Percentiles rank a stretch among this genome's conserved stretches.
Evolutionary conservation across 64 coral and sea anemone genomes (phyloP).

Genomic region (Montipora cactus): DNA sequence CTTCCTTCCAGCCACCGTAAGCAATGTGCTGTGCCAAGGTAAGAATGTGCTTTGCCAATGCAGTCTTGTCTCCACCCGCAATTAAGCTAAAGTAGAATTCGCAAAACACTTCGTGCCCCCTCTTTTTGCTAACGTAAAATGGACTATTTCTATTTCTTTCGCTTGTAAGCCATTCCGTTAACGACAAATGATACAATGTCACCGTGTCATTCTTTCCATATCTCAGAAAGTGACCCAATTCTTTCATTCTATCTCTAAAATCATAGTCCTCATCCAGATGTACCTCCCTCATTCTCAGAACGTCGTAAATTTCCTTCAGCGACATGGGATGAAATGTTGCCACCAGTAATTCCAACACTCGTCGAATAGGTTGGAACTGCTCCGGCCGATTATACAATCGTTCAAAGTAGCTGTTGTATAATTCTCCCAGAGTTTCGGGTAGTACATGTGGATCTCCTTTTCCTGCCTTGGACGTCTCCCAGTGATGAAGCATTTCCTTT

Average conservation of each 20-base stretch:
- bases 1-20: conserved; percentile 11
- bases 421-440: conserved; percentile 32
- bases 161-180: conserved; percentile 77
- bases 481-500: conserved; percentile 66
- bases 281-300: conserved; percentile 36
- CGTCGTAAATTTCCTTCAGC: conserved; percentile 6
- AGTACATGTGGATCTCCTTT: not conserved
- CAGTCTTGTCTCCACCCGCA: not conserved
- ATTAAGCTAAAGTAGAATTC: conserved; percentile 50
- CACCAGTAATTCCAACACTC: conserved; percentile 72
- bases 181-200: conserved; percentile 60
- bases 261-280: conserved; percentile 59
- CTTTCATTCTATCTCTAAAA: conserved; percentile 25
- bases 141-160: not conserved
- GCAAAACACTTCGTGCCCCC: conserved; percentile 39
- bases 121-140: conserved; percentile 58
- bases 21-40: conserved; percentile 44
- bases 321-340: conserved; percentile 59
- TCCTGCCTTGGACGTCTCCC: not conserved
- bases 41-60: not conserved
- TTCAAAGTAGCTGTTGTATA: conserved; percentile 72
- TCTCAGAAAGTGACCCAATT: conserved; percentile 56
- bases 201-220: conserved; percentile 13
- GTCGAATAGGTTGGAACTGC: conserved; percentile 26
- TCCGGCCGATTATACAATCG: conserved; percentile 6